Evolutionary conservation across 2,113 vertebrate species (phyloP), one percentile per base, ranked within the genome.

Genomic region (Perca fluviatilis): DNA sequence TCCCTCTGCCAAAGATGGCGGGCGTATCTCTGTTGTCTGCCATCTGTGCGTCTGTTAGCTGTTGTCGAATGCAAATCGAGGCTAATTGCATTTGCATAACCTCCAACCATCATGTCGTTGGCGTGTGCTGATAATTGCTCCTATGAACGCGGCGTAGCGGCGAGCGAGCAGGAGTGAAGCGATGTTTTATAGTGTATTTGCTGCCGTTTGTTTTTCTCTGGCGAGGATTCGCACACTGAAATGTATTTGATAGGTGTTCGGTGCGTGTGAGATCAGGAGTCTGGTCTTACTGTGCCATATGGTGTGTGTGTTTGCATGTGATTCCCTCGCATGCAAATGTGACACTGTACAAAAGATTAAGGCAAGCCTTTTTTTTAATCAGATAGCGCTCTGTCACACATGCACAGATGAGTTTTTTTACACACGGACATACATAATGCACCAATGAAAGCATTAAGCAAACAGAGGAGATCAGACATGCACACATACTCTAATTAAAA

Each of bases 51-150:
- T 88, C 94, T 82, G 91, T 93, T 94, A 92, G 79, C 92, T 76
- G 91, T 90, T 85, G 79, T 88, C 69, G 85, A 91, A 96, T 96
- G 95, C 94, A 95, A 96, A 95, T 94, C 66, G 27, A n/a, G 88
- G 85, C 93, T 96, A 96, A 97, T 97, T 96, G 91, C 95, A 96
- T 97, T 96, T 96, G 96, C 96, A 96, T 96, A 96, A 94, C 87
- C 89, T 89, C 88, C 92, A 78, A 88, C 40, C 75, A 74, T 87
- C 66, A 69, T 74, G 91, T 89, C 50, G 33, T 86, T 58, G 73
- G 61, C 46, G 3, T 69, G 66, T 58, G 79, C 68, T 62, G 83
- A 86, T 86, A 91, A 94, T 89, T 79, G 85, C 85, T 80, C 54
- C 47, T 8, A 16, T 47, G 62, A 89, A 62, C 3, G 71, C 4